Percentiles rank a stretch among this genome's conserved stretches.
Conservation (phyloP, 2,888 invertebrate genomes). For the Idaea straminata region DNA sequence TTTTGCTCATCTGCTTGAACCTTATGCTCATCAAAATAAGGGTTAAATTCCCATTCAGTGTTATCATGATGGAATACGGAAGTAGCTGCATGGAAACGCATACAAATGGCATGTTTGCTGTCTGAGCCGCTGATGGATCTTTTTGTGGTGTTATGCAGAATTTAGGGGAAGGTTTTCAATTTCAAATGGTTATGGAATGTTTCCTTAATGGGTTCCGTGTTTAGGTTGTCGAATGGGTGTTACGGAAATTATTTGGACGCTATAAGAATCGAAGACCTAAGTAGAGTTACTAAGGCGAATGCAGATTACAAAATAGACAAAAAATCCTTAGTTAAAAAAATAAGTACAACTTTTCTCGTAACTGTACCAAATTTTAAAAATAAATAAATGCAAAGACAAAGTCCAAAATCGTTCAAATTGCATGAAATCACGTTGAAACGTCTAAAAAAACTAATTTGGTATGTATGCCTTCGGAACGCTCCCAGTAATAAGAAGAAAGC, state of each 20-base stretch:
- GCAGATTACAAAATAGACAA: no score
- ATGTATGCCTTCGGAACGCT: no score
- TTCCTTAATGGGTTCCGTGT: background rate
- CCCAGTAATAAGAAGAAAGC: no score
- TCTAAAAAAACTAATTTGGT: no score
- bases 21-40: background rate
- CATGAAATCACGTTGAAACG: no score
- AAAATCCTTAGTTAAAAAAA: no score
- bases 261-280: background rate
- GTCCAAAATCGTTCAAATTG: no score
- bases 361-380: no score
- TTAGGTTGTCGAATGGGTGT: background rate
- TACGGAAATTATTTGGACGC: background rate
- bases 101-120: constrained; percentile 53
- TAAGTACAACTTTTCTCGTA: no score
- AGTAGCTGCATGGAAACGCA: constrained; percentile 46
- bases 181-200: constrained; percentile 5
- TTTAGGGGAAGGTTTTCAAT: constrained; percentile 20
- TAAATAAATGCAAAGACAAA: no score
- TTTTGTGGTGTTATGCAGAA: constrained; percentile 24
- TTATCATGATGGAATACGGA: constrained; percentile 6
- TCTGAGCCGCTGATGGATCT: constrained; percentile 42
- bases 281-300: no score
- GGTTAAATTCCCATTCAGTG: background rate
- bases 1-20: background rate